Percentiles rank a stretch among this genome's conserved stretches.
phyloP scores from a whole-genome alignment of 2,797 vertebrate genomes.

The Setipinna tenuifilis region DNA sequence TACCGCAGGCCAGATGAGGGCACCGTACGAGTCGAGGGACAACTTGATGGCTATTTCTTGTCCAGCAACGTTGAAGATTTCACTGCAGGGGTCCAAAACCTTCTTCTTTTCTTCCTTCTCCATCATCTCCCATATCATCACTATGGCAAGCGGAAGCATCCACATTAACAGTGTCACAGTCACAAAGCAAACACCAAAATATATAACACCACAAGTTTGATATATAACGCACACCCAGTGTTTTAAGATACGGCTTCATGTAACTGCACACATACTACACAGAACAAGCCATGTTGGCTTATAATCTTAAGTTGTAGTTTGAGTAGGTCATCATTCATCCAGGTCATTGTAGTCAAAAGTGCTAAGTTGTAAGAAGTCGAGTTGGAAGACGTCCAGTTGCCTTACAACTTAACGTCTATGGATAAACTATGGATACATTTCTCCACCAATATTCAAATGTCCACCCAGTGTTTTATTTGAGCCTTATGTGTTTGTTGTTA shows the following conservation, averaged over 20 bases:
- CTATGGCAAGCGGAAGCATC: conserved; percentile 38
- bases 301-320: too few relatives aligned
- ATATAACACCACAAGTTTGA: background rate
- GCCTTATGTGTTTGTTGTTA: too few relatives aligned
- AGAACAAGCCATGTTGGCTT: background rate
- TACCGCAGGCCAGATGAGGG: conserved; percentile 90
- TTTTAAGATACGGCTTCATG: too few relatives aligned
- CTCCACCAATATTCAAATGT: background rate
- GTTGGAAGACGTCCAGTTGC: background rate
- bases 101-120: conserved; percentile 57
- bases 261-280: too few relatives aligned
- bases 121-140: conserved; percentile 47
- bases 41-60: conserved; percentile 86
- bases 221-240: background rate
- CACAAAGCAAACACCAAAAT: background rate
- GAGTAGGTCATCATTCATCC: too few relatives aligned
- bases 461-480: too few relatives aligned
- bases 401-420: too few relatives aligned
- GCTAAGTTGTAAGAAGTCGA: too few relatives aligned
- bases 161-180: background rate
- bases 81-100: conserved; percentile 80
- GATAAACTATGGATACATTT: too few relatives aligned
- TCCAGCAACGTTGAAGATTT: conserved; percentile 81
- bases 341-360: too few relatives aligned
- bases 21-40: conserved; percentile 86